phyloP scores from a whole-genome alignment of 1,140 invertebrate genomes.

The Eueides isabella region DNA sequence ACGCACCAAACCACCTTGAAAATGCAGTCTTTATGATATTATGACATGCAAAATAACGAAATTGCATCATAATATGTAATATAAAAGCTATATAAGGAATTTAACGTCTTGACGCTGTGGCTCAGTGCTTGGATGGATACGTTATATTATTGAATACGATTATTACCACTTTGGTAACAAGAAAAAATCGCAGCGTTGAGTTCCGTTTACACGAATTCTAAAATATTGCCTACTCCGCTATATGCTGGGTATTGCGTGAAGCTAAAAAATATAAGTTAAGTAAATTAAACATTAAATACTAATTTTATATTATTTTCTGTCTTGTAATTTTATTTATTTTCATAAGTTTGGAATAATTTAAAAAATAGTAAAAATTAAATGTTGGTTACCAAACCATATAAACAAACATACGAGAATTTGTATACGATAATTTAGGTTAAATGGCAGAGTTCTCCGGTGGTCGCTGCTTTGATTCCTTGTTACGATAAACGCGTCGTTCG shows the following conservation, averaged over 20 bases:
- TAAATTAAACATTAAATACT: no score
- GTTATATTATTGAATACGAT: no score
- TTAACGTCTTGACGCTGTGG: no score
- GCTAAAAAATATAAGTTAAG: no score
- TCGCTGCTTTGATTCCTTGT: not conserved
- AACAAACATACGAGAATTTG: not conserved
- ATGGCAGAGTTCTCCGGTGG: not conserved
- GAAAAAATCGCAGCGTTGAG: not conserved
- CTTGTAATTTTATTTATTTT: no score
- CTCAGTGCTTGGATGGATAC: no score
- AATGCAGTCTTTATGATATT: slow-evolving; percentile 18
- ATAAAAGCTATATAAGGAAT: not conserved
- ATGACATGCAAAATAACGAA: not conserved
- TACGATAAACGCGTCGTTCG: not conserved
- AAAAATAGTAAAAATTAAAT: no score
- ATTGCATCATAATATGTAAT: not conserved
- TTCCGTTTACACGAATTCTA: no score
- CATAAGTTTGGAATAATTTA: no score
- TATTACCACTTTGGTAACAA: not conserved
- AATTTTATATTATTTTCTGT: no score
- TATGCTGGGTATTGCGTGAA: not conserved
- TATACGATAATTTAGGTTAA: not conserved
- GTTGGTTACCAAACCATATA: no score
- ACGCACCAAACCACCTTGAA: slow-evolving; percentile 28
- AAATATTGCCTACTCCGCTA: not conserved